Evolutionary conservation across 1,140 invertebrate genomes (phyloP).

Genomic region (Formica selysi): DNA sequence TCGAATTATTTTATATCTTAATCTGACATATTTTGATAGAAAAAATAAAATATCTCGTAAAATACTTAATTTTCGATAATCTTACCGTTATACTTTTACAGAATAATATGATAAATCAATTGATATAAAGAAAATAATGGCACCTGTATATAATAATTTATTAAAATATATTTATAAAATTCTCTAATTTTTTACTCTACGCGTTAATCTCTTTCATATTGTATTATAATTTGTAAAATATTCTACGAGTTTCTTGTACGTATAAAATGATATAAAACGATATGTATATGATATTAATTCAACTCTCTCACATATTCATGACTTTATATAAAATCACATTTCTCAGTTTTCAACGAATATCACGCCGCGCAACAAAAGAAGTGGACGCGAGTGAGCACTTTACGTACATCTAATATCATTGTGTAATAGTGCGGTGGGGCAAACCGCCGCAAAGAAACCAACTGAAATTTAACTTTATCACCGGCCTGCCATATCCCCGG

Average conservation of each 20-base stretch:
- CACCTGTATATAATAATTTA: background rate
- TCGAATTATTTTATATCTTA: too few species aligned
- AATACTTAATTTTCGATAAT: too few species aligned
- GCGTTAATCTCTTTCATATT: background rate
- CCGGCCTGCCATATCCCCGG: background rate
- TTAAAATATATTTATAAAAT: constrained; percentile 4
- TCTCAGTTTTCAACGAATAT: constrained; percentile 17
- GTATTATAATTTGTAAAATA: background rate
- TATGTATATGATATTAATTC: background rate
- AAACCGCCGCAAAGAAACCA: constrained; percentile 49
- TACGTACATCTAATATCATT: constrained; percentile 59
- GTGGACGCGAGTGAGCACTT: constrained; percentile 26
- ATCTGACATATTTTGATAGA: too few species aligned
- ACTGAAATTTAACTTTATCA: constrained; percentile 59
- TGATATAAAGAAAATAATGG: too few species aligned
- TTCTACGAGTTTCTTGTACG: background rate
- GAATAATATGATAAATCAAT: too few species aligned
- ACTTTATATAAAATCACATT: constrained; percentile 28
- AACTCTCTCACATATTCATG: background rate
- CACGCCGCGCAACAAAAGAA: constrained; percentile 9
- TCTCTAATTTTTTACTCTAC: background rate
- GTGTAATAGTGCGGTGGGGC: constrained; percentile 37
- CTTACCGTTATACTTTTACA: too few species aligned
- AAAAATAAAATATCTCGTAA: too few species aligned
- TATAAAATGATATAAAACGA: constrained; percentile 4